Base-by-base conservation (phyloP, 2,113 vertebrate species). In the Castor canadensis region DNA sequence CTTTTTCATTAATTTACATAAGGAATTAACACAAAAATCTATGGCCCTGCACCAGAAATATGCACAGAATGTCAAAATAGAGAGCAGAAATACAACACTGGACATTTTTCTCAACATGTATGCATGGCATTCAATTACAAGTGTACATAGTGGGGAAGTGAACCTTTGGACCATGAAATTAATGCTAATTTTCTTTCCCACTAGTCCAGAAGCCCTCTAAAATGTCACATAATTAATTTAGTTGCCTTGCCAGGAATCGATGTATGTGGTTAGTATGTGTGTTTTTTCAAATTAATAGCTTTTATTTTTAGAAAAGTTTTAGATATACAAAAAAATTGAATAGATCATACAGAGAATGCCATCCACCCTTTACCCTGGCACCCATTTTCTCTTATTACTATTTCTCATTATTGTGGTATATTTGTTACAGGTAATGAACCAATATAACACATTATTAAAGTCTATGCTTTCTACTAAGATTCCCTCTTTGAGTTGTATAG, bases 211-310 rank as follows among this genome's bases (percentile, higher is more conserved):
- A 96, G 40, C 43, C 58, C 45, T 95, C 47, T 83, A 35, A 97
- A 97, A 97, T 97, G 86, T 95, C 96, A 97, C 11, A 80, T 60
- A n/a, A 49, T 94, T 92, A 86, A 96, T 85, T 95, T 94, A 91
- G 95, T 83, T 56, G 80, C 95, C 84, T 96, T 97, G 93, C 96
- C 96, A 97, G 97, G 71, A 98, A 98, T 95, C 64, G 8, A 24
- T 58, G 38, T 35, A 43, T 94, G 91, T 76, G 88, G 87, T 96
- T 92, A 85, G 35, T 85, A 49, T 64, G n/a, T 75, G 15, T 85
- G 6, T 43, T 28, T 73, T 32, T 92, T 66, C 58, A 79, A 84
- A 92, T 73, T 75, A 94, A 89, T 79, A 85, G 58, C 17, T 20
- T 89, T 94, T 95, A 95, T 83, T 95, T 97, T 97, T 86, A 89